phyloP scores from a whole-genome alignment of 2,888 invertebrate genomes.

The Tipula helvola region DNA sequence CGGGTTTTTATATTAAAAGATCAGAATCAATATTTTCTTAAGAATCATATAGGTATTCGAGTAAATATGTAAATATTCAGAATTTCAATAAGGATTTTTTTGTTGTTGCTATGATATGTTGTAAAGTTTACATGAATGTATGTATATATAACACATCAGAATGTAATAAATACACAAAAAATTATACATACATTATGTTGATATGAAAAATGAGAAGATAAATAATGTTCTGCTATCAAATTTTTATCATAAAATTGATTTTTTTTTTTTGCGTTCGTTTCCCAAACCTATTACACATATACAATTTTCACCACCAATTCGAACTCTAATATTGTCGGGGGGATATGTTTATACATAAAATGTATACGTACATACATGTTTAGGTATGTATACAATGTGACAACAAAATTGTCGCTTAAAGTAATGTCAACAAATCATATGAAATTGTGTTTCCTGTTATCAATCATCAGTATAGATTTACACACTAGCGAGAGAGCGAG shows the following conservation, averaged over 20 bases:
- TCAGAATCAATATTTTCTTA: neutral
- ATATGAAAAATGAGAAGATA: constrained; percentile 4
- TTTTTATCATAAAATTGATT: constrained; percentile 4
- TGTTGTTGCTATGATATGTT: neutral
- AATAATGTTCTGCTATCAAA: neutral
- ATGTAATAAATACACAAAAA: neutral
- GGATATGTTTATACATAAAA: neutral
- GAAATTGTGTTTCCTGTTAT: constrained; percentile 4
- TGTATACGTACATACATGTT: neutral
- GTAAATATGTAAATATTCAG: neutral
- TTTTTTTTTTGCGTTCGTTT: neutral
- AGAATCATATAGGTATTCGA: neutral
- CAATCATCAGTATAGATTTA: neutral
- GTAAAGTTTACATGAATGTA: neutral
- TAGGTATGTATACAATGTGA: neutral
- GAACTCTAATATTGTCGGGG: neutral
- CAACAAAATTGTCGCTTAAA: neutral
- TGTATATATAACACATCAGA: neutral
- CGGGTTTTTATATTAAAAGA: neutral
- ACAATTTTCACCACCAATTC: neutral
- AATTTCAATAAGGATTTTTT: neutral
- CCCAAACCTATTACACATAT: neutral
- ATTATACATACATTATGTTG: neutral
- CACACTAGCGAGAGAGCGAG: neutral
- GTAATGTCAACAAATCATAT: neutral